Base-by-base conservation (phyloP, 2,888 invertebrate species). In the Odontothrips loti region DNA sequence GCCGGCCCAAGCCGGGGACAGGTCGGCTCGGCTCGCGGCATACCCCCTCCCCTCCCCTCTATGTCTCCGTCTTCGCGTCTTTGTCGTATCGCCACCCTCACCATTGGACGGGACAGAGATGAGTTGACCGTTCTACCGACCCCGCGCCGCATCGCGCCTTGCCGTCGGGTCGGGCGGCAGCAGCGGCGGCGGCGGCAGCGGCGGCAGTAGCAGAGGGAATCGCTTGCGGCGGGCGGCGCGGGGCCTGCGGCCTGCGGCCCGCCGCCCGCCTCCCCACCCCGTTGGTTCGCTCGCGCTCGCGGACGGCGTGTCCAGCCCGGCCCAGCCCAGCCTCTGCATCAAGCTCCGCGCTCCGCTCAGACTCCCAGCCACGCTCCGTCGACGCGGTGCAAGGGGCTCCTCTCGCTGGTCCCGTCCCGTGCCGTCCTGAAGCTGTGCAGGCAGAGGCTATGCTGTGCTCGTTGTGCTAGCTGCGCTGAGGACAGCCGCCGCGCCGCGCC, bases 281-380 rank as follows among this genome's bases (percentile, higher is more conserved):
- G 17, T 20, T 43, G 43, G 8, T 17, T 47, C 48, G n/a, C 81
- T 68, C 79, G 80, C n/a, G 15, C 58, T 47, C 11, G 78, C 17
- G 34, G 80, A 80, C 43, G 80, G 79, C n/a, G 80, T 48, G 20
- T 79, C 82, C 43, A 29, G 79, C 17, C 68, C 81, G 11, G 79
- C 79, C 0, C 58, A 47, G 23, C 27, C 79, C 58, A 47, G 23
- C 27, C 79, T 27, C 81, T 58, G 81, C 43, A 23, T 10, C 20
- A 17, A 9, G 23, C 80, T 29, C 43, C 29, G 23, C 34, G 34
- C 34, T 43, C 34, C 34, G 34, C 34, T 43, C 34, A 43, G 34
- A 43, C 34, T 43, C 34, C 6, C 34, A 43, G 34, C 34, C 34
- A 43, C 34, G 34, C 34, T 43, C 34, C 34, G 34, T 43, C 34